Evolutionary conservation across 2,888 invertebrate genomes (phyloP).

Genomic region (Dilophus febrilis): DNA sequence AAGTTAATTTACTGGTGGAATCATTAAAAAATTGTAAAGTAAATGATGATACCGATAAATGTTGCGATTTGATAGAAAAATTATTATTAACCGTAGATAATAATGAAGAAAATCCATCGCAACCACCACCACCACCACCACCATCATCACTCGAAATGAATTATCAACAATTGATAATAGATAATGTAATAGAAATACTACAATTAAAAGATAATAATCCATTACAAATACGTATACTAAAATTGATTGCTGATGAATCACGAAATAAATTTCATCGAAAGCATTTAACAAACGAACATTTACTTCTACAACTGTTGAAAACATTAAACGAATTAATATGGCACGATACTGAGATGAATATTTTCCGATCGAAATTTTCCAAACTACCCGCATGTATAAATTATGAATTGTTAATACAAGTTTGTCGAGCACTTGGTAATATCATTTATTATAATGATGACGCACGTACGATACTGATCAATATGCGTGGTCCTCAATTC

Average conservation of each 20-base stretch:
- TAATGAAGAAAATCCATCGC: too few relatives aligned
- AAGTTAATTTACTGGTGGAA: constrained; percentile 29
- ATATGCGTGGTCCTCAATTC: constrained; percentile 33
- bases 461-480: constrained; percentile 36
- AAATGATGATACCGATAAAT: constrained; percentile 24
- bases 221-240: constrained; percentile 40
- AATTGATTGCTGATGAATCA: constrained; percentile 65
- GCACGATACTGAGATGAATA: too few relatives aligned
- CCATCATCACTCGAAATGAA: too few relatives aligned
- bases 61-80: too few relatives aligned
- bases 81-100: too few relatives aligned
- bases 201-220: constrained; percentile 31
- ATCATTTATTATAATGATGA: constrained; percentile 76
- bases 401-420: constrained; percentile 30
- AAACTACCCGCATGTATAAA: constrained; percentile 36
- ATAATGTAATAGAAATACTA: too few relatives aligned
- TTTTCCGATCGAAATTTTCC: constrained; percentile 14
- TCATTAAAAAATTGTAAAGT: constrained; percentile 25
- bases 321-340: too few relatives aligned
- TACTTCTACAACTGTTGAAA: too few relatives aligned
- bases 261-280: constrained; percentile 61
- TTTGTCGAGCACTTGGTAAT: constrained; percentile 71
- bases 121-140: too few relatives aligned
- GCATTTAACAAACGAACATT: constrained; percentile 45
- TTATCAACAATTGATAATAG: too few relatives aligned